Evolutionary conservation across 2,888 invertebrate genomes (phyloP), one percentile per base, ranked within the genome.

Genomic region (Pseudoips prasinana): DNA sequence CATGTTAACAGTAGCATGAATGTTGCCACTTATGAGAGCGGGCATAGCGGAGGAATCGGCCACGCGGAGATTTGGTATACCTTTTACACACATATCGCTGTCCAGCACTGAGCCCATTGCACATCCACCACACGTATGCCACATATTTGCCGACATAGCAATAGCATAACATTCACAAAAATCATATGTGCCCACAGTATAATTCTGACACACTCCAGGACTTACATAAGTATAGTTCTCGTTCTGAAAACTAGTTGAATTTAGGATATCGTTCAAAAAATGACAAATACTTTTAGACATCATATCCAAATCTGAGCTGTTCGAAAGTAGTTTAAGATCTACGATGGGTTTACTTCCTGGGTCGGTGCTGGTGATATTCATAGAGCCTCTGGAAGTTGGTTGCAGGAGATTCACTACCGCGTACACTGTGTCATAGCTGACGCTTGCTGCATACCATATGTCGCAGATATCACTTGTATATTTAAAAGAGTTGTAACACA

Each of bases 41-140:
- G 92, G 92, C 85, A 92, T 55, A 0, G 47, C 33, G 7, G 64
- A 57, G 2, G 52, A 32, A 17, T 66, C 66, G 0, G 42, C 57
- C 1, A 67, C 62, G 0, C 64, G 48, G 7, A 66, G 26, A 2
- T 27, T 34, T 0, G 32, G 5, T 0, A 63, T 37, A 0, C 52
- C 46, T n/a, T 18, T 29, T 0, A 64, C 64, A 1, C 30, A 33
- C 6, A 94, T 69, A 11, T 91, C 62, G 0, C 90, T 85, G 65
- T 92, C 92, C 0, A 94, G 92, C 1, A 94, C 94, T 0, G 92
- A 89, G 0, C 94, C 94, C 93, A 95, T 94, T 61, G 93, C 93
- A 31, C 91, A 91, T 0, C 94, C 94, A 0, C 94, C 91, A 0
- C 90, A 81, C 0, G 91, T 92, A 69, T 94, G 94, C 58, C 92